Base-by-base conservation (phyloP, 2,797 vertebrate species). In the Platalea minor region DNA sequence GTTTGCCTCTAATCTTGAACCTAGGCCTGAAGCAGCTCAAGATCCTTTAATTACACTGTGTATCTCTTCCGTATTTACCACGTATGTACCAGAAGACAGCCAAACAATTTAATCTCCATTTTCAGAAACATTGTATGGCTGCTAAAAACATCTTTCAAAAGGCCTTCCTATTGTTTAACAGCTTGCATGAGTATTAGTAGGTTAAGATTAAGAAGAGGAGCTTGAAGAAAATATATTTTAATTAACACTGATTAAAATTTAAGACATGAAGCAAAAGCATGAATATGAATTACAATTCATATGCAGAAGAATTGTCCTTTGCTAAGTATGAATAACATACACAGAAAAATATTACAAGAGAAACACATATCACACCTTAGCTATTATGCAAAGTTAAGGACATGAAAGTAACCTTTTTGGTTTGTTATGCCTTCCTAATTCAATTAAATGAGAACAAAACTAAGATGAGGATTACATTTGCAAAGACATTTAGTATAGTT, bases 171-270 rank as follows among this genome's bases (percentile, higher is more conserved):
- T 81, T 89, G 72, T 93, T 89, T 73, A 72, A 75, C 50, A 89
- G 46, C 76, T 53, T 86, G 35, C 45, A 33, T 80, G 56, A 78
- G 77, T 69, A 77, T 90, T 91, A 80, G 33, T 21, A 78, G 53
- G 88, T 91, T 85, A 88, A 96, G 69, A 96, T 88, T 91, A 93
- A 43, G 37, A 89, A 91, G 84, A 77, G 35, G 28, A 77, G 74
- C 72, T 89, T 3, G 1, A 91, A 26, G 37, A 87, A 95, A 93
- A 92, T 91, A 64, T 73, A 84, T 95, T 95, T 96, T 96, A 97
- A 97, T 96, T 97, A 96, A 88, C 68, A 46, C 20, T 92, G 84
- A 93, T 97, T 96, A 96, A 95, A 95, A 96, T 91, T 82, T 91
- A 90, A 93, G 86, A 86, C 0, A 0, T 48, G 74, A 91, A 85